A percentile compares a stretch with the other conserved stretches of the same genome.
These are phyloP conservation scores for Palythoa heliodiscus DNA, from an alignment of 92 coral and sea anemone species.

Conservation along the genomic window DNA sequence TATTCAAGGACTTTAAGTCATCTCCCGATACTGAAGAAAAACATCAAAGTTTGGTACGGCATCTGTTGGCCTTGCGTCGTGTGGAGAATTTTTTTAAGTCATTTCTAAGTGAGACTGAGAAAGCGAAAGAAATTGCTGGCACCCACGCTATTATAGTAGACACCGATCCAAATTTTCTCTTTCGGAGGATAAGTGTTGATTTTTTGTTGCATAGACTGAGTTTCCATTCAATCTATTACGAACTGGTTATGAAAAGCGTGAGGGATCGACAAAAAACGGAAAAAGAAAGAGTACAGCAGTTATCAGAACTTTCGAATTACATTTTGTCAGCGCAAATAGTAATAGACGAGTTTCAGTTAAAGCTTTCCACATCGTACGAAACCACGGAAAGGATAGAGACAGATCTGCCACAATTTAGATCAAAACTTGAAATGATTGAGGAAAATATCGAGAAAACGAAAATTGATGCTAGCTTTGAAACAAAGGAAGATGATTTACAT, in stretches of 20 bases:
- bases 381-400: neutral
- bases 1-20: slow-evolving; percentile 32
- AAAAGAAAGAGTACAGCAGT: neutral
- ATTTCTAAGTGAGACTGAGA: slow-evolving; percentile 8
- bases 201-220: neutral
- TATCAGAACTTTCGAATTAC: neutral
- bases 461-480: slow-evolving; percentile 8
- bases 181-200: neutral
- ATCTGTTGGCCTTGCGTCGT: slow-evolving; percentile 17
- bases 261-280: neutral
- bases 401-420: slow-evolving; percentile 19
- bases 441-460: slow-evolving; percentile 17
- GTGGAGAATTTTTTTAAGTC: neutral
- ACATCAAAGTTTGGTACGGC: slow-evolving; percentile 22
- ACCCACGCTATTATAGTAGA: neutral
- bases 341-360: neutral
- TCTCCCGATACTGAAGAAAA: slow-evolving; percentile 21
- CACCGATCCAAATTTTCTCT: neutral
- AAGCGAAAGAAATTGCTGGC: slow-evolving; percentile 31
- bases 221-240: slow-evolving; percentile 23
- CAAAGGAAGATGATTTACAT: neutral
- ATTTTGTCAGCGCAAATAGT: slow-evolving; percentile 13
- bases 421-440: slow-evolving; percentile 1
- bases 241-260: slow-evolving; percentile 1
- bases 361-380: slow-evolving; percentile 5